Base-by-base conservation (phyloP, 2,113 vertebrate genomes). In the Grantiella picta region DNA sequence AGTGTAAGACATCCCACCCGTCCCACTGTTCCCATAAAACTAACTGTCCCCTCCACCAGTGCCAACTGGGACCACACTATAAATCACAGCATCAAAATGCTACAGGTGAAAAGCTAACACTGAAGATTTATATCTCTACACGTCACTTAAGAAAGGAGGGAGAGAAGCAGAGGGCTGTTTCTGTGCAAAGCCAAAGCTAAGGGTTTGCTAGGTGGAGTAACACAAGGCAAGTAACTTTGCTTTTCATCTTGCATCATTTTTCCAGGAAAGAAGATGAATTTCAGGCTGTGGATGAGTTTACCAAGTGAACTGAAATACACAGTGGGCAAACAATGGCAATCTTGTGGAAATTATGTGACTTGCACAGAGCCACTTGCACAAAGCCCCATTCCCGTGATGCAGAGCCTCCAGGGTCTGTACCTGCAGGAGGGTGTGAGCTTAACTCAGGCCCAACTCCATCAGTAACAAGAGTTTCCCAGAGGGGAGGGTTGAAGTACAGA, bases 311-410 rank as follows among this genome's bases (percentile, higher is more conserved):
- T 28, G 44, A 89, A 78, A 50, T 31, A 40, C 2, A 9, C 12
- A 0, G 0, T 9, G 56, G 42, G 47, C 45, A 86, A 50, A 5
- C 27, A 79, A 73, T 12, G 57, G 28, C 0, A 0, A n/a, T 27
- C 23, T 18, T 45, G 50, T 86, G 25, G 42, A 56, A 85, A 49
- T 57, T 50, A 24, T 1, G 1, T 2, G 7, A 76, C 4, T 11
- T 19, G 35, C n/a, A 29, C 18, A n/a, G 24, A 60, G 33, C 2
- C 33, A 38, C 77, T 33, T 56, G 53, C 14, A 20, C 38, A 38
- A 38, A 38, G 9, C 38, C 25, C 36, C 2, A 1, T 20, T 57
- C 21, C 60, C 33, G 61, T 12, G 28, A 23, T 35, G 47, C 25
- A 19, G 38, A 71, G 52, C 21, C 44, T 81, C 15, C 56, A 21